Base-by-base conservation (phyloP, 2,113 vertebrate genomes). In the Chaetodon auriga region DNA sequence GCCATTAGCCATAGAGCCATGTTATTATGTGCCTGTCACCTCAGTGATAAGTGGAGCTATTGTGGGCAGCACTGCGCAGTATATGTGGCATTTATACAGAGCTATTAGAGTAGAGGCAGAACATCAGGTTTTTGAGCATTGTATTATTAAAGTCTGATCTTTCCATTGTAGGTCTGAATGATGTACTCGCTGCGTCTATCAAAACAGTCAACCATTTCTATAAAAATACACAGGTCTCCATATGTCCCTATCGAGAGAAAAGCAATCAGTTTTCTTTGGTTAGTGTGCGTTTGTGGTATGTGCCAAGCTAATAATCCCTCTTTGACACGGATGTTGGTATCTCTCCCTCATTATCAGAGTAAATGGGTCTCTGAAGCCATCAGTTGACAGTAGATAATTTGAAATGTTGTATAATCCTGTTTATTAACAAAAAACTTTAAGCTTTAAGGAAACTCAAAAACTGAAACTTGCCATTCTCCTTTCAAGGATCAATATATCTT, bases 11-110 rank as follows among this genome's bases (percentile, higher is more conserved):
- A 81, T 58, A 76, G 36, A 88, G 85, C 82, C 77, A 75, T 80
- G 84, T 89, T 90, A 92, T 93, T 92, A 93, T 92, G 86, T 86
- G 87, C 82, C 83, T 92, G 91, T 92, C 92, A 91, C 80, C 86
- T 90, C 76, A 7, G 48, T 91, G 88, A 90, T 85, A 86, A 92
- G 91, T 92, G 86, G 81, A 78, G 72, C 89, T 85, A 57, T 80
- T 90, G 87, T 90, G 80, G 75, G 87, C 84, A 80, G 82, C 53
- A 10, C 65, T 53, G 66, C 73, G 69, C 72, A 79, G 84, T 83
- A 70, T 82, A 82, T 83, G 64, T 78, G 66, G 41, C 70, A 36
- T 89, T 91, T 83, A 66, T 75, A 83, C 80, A 46, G 64, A 84
- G 70, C 76, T 66, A 78, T 90, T 86, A 82, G 75, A 64, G 63